Percentiles rank a stretch among this genome's conserved stretches.
phyloP scores from a whole-genome alignment of 2,797 vertebrate genomes.

The Limnodromus scolopaceus region DNA sequence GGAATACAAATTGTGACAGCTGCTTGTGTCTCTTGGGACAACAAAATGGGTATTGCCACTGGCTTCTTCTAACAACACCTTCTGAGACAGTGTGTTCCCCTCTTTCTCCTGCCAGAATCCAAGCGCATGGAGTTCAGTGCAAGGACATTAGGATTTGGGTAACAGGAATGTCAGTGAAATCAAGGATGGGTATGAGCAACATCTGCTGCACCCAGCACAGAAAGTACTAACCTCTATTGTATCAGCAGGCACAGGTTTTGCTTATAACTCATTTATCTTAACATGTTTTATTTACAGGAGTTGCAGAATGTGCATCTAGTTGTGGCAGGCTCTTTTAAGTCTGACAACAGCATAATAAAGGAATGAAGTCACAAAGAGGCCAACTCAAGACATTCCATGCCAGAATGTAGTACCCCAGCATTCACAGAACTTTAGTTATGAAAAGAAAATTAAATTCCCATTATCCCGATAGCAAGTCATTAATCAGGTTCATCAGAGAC shows the following conservation, averaged over 20 bases:
- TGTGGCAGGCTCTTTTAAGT: neutral
- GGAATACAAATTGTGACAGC: neutral
- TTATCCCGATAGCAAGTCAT: neutral
- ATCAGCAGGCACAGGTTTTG: neutral
- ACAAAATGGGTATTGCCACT: neutral
- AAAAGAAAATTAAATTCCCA: conserved; percentile 5
- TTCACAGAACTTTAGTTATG: neutral
- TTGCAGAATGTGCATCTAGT: neutral
- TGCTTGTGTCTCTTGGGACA: neutral
- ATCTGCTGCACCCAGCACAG: neutral
- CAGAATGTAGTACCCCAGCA: neutral
- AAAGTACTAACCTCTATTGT: neutral
- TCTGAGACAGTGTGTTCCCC: neutral
- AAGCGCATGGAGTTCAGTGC: neutral
- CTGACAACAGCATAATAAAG: neutral
- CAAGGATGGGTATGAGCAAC: neutral
- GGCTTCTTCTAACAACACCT: neutral
- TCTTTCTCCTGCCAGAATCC: neutral
- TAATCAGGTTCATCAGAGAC: conserved; percentile 23
- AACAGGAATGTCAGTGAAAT: neutral
- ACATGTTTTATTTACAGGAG: neutral
- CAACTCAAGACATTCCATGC: neutral
- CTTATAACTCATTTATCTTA: neutral
- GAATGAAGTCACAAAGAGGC: neutral
- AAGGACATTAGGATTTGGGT: neutral